A percentile compares a stretch with the other conserved stretches of the same genome.
These are phyloP conservation scores for Aphelenchoides bicaudatus DNA, from an alignment of 2,888 invertebrate species.

Conservation along the genomic window DNA sequence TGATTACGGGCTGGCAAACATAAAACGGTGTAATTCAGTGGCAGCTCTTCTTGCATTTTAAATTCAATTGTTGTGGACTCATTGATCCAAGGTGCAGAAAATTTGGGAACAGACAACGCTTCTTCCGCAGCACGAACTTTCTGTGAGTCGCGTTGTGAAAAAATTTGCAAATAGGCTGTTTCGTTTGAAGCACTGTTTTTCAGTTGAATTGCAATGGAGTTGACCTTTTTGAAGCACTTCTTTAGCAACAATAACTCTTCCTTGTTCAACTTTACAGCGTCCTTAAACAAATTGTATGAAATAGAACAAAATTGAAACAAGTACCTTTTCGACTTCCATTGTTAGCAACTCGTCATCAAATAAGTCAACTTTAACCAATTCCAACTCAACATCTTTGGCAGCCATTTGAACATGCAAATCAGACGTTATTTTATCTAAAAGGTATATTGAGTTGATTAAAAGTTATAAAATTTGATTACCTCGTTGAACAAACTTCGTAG, in stretches of 20 bases:
- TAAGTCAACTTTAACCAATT: not conserved
- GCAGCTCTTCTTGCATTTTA: slow-evolving; percentile 34
- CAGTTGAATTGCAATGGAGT: too few relatives aligned
- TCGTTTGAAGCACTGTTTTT: too few relatives aligned
- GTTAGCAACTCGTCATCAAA: slow-evolving; percentile 4
- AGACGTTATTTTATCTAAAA: not conserved
- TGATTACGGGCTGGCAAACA: slow-evolving; percentile 40
- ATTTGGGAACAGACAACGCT: slow-evolving; percentile 26
- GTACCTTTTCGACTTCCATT: not conserved
- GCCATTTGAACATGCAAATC: not conserved
- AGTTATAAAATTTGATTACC: slow-evolving; percentile 27
- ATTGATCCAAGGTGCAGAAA: slow-evolving; percentile 28
- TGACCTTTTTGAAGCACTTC: not conserved
- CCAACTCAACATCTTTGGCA: too few relatives aligned
- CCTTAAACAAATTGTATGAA: not conserved
- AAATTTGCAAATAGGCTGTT: too few relatives aligned
- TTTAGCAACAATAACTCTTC: not conserved
- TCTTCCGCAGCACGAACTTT: too few relatives aligned
- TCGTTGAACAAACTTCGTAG: slow-evolving; percentile 15
- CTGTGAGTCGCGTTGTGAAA: too few relatives aligned
- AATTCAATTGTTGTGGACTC: slow-evolving; percentile 25
- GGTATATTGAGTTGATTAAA: slow-evolving; percentile 27
- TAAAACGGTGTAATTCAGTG: slow-evolving; percentile 35
- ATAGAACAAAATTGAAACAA: not conserved
- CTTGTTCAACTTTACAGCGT: not conserved